phyloP scores from a whole-genome alignment of 2,888 invertebrate genomes.

The Hemistola chrysoprasaria region DNA sequence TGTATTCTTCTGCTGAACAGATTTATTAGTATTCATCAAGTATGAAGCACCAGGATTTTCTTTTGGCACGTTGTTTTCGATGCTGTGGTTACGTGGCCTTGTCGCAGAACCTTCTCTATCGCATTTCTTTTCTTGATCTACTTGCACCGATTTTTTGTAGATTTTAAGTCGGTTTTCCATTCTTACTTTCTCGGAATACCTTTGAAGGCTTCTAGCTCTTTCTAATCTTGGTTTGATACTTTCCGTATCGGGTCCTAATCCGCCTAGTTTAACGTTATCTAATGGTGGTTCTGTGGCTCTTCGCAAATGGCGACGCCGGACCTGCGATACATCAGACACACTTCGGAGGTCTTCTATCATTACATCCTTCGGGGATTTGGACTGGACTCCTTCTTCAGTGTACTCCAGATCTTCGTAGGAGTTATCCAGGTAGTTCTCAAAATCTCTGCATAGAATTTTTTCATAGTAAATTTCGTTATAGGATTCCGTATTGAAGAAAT shows the following conservation, averaged over 20 bases:
- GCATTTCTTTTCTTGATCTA: slow-evolving; percentile 45
- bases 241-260: slow-evolving; percentile 69
- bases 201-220: slow-evolving; percentile 71
- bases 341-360: slow-evolving; percentile 56
- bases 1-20: slow-evolving; percentile 37
- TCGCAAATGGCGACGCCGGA: slow-evolving; percentile 44
- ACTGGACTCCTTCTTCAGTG: slow-evolving; percentile 27
- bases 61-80: slow-evolving; percentile 25
- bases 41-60: slow-evolving; percentile 48
- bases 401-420: slow-evolving; percentile 50
- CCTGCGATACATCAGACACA: slow-evolving; percentile 63
- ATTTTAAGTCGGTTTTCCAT: slow-evolving; percentile 72
- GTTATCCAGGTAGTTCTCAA: slow-evolving; percentile 47
- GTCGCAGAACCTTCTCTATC: slow-evolving; percentile 34
- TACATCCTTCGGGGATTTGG: slow-evolving; percentile 37
- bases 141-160: slow-evolving; percentile 60
- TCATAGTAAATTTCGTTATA: slow-evolving; percentile 74
- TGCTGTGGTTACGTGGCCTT: slow-evolving; percentile 24
- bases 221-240: slow-evolving; percentile 68
- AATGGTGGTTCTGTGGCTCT: slow-evolving; percentile 49
- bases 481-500: slow-evolving; percentile 66
- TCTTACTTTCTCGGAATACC: slow-evolving; percentile 73
- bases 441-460: slow-evolving; percentile 54
- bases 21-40: slow-evolving; percentile 66
- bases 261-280: slow-evolving; percentile 61